A percentile compares a stretch with the other conserved stretches of the same genome.
Evolutionary conservation across 1,140 invertebrate species (phyloP).

Genomic region (Dreissena rostriformis): DNA sequence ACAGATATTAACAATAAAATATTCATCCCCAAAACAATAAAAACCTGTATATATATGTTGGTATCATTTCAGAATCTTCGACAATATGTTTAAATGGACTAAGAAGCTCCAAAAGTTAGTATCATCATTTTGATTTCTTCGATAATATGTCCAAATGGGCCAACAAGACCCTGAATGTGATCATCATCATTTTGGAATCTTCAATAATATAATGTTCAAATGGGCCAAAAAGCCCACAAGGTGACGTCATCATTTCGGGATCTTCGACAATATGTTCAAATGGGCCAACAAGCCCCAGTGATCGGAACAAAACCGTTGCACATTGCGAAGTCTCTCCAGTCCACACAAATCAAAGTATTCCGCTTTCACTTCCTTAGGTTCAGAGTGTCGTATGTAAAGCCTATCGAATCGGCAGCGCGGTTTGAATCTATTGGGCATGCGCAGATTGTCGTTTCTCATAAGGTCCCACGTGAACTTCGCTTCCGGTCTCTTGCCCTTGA

Average conservation of each 20-base stretch:
- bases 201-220: too few species aligned
- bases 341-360: conserved; percentile 85
- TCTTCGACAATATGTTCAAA: conserved; percentile 72
- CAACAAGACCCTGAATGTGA: too few species aligned
- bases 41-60: too few species aligned
- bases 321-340: conserved; percentile 82
- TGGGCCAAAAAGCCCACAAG: too few species aligned
- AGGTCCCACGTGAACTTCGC: conserved; percentile 85
- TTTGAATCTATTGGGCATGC: conserved; percentile 78
- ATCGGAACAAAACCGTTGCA: conserved; percentile 85
- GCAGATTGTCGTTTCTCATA: conserved; percentile 82
- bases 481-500: conserved; percentile 83
- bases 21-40: too few species aligned
- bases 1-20: too few species aligned
- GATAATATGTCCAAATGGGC: too few species aligned
- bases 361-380: conserved; percentile 76
- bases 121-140: too few species aligned
- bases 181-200: too few species aligned
- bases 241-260: conserved; percentile 28
- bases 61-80: too few species aligned
- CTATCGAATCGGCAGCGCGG: conserved; percentile 84
- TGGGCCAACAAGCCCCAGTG: conserved; percentile 85
- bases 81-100: too few species aligned
- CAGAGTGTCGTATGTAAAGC: conserved; percentile 81
- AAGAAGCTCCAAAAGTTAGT: too few species aligned